Evolutionary conservation across 2,888 invertebrate species (phyloP).

Genomic region (Melipona bicolor): DNA sequence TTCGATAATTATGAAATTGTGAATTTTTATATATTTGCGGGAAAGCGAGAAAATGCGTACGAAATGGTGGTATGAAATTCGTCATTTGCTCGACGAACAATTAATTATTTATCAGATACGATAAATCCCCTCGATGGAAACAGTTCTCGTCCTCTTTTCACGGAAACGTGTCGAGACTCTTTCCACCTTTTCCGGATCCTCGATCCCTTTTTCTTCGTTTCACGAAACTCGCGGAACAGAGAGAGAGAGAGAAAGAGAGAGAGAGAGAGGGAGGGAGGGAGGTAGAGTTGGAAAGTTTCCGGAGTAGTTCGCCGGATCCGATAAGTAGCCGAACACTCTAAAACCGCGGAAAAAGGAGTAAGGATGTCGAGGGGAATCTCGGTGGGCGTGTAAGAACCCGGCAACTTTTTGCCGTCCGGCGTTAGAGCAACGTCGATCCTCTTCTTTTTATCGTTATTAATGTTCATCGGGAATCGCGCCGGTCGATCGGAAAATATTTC

Average conservation of each 20-base stretch:
- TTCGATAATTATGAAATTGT: too few relatives aligned
- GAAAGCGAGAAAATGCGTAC: too few relatives aligned
- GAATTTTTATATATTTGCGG: too few relatives aligned
- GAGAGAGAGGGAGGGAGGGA: too few relatives aligned
- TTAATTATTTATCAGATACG: background rate
- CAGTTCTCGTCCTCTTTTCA: background rate
- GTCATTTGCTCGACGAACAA: background rate
- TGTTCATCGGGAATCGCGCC: constrained; percentile 12
- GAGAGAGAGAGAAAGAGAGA: too few relatives aligned
- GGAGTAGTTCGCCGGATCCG: constrained; percentile 40
- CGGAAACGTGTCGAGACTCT: background rate
- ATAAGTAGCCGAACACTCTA: constrained; percentile 55
- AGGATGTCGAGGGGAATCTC: constrained; percentile 26
- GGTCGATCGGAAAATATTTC: constrained; percentile 32
- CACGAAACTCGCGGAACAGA: background rate
- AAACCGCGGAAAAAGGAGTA: constrained; percentile 48
- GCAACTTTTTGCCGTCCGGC: constrained; percentile 11
- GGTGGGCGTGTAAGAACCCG: constrained; percentile 26
- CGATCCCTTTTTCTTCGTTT: background rate
- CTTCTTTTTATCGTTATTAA: constrained; percentile 37
- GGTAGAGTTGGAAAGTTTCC: constrained; percentile 43
- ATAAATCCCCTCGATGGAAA: background rate
- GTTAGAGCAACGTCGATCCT: constrained; percentile 19
- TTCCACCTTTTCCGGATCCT: background rate
- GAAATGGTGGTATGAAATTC: too few relatives aligned